Evolutionary conservation across 2,797 vertebrate genomes (phyloP), one percentile per base, ranked within the genome.

Genomic region (Mycteria americana): DNA sequence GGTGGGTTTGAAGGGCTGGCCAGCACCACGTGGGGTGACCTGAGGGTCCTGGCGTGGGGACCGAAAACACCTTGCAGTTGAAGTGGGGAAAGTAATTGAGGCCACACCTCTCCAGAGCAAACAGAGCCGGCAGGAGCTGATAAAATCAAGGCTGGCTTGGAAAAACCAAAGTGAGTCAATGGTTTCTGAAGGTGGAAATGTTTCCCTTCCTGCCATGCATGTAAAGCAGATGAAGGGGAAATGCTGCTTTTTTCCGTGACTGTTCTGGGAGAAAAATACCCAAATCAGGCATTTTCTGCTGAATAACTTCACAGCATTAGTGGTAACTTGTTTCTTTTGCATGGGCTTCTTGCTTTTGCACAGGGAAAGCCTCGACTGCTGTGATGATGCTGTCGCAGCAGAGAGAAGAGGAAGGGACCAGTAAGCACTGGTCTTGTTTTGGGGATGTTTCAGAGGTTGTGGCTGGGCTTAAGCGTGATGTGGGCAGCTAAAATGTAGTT

Each of bases 61-160:
- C n/a, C 4, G 28, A 33, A 18, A 48, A 31, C 21, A 19, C 21
- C 43, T 30, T 24, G 35, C 4, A 22, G 48, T 11, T 14, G 18
- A 37, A 60, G 45, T 2, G 60, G 37, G 75, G 60, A 43, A 43
- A 43, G 21, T 19, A 22, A 27, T 8, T 15, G 10, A 18, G 33
- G 10, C 1, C 2, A 18, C 5, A 4, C 6, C 6, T 54, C 11
- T 43, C 5, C 62, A 30, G 21, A 7, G 7, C 3, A 11, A 43
- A 4, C 24, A 9, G 27, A 50, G 74, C 46, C 1, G 8, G 23
- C 46, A 19, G 62, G 45, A 79, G 16, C 16, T 4, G 2, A 5
- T 11, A 54, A 67, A 37, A 43, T 24, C 13, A 41, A 51, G 59
- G 39, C 12, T 19, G 50, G 15, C 24, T 53, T n/a, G 15, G 7